Base-by-base conservation (phyloP, 2,113 vertebrate species). In the Callipepla californica region DNA sequence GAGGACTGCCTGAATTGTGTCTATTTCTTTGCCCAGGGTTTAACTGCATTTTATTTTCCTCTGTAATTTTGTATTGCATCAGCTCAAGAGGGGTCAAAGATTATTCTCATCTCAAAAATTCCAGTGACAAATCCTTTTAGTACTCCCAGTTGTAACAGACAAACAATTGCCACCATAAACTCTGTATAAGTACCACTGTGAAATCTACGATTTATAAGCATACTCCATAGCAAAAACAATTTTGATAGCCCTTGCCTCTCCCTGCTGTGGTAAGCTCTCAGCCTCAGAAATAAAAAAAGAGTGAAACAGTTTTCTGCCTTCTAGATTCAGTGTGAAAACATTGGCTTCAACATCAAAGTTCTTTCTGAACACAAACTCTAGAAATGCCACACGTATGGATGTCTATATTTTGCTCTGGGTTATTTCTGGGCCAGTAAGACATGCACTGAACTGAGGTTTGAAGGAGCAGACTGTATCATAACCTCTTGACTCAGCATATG, bases 311-410 rank as follows among this genome's bases (percentile, higher is more conserved):
- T 59, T 80, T 89, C 50, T 77, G 63, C 51, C 63, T 89, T 89
- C 62, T 77, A 66, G 55, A 86, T 92, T 96, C 88, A 80, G 45
- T 89, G 40, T 73, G 70, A 93, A 96, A 93, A 91, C 57, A 85
- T 51, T 26, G 2, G 89, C 67, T 74, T 91, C 89, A 85, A 65
- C 82, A 94, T 86, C 57, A 69, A 89, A 70, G 57, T 25, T 55
- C 70, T 70, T 86, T 63, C 48, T 74, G 72, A 94, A 68, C 75
- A 92, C 21, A 75, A 81, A 47, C 34, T 86, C 69, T 48, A 77
- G 85, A 94, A 95, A 90, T 74, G 36, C 40, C 81, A 75, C 50
- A 50, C 2, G 4, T 66, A 34, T 17, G 28, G 45, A 48, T 84
- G 55, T n/a, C 36, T 87, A 81, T 80, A 81, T 78, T 90, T 89